Evolutionary conservation across 2,888 invertebrate genomes (phyloP), one percentile per base, ranked within the genome.

Genomic region (Catocala nupta): DNA sequence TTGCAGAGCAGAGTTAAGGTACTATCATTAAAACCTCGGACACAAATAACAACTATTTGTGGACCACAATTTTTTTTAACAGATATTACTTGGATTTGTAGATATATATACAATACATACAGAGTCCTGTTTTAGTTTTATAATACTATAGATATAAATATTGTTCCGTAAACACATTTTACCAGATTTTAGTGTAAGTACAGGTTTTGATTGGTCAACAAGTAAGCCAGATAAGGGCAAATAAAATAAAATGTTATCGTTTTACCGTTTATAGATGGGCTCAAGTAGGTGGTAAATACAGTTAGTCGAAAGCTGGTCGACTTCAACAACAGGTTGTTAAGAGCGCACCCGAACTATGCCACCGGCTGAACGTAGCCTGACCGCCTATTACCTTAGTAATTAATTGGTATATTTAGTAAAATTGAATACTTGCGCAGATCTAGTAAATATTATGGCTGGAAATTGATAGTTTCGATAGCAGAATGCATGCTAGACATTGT

Each of bases 281-380:
- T 54, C 69, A 81, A 78, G 82, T 81, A 79, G 77, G 78, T 70
- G 69, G 75, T 75, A 63, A 76, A 70, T 81, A 86, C 86, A 86
- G 86, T 86, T 86, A 86, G 81, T 78, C 61, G 83, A 85, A 86
- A 85, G 85, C 82, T 80, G 75, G 60, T 53, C 77, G 73, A 77
- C 80, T 77, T 80, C 76, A 61, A 61, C 75, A 72, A 76, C 83
- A 84, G 80, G 83, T 84, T 77, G 76, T 59, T 67, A 62, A 58
- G 63, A 61, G 59, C 65, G 70, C 61, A 48, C 49, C 58, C 33
- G 60, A 76, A 70, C 75, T 80, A 77, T 73, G 78, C 70, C 81
- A 75, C 68, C 47, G 61, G 44, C 25, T 33, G 51, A n/a, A 43
- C 25, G 10, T 43, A 43, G n/a, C 49, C 45, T 42, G 55, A 42